A percentile compares a stretch with the other conserved stretches of the same genome.
Evolutionary conservation across 2,113 vertebrate genomes (phyloP).

Genomic region (Sylvietta virens): DNA sequence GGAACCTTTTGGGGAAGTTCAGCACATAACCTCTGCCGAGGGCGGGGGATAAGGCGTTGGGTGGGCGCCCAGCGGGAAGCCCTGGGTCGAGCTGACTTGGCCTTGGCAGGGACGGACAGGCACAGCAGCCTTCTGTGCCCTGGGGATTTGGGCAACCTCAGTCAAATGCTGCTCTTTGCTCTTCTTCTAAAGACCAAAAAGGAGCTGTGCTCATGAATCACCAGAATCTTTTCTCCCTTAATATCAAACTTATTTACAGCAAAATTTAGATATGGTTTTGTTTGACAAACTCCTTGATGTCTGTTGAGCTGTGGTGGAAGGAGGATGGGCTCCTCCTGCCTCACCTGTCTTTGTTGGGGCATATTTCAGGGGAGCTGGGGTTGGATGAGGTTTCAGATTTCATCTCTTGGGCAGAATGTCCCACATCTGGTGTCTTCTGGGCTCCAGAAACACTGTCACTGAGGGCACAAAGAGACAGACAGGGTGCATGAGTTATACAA

Average conservation of each 20-base stretch:
- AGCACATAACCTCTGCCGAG: neutral
- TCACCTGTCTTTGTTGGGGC: conserved; percentile 88
- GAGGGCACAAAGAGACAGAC: neutral
- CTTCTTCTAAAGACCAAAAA: neutral
- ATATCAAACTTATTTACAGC: neutral
- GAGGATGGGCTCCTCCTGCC: neutral
- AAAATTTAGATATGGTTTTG: neutral
- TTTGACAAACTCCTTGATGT: neutral
- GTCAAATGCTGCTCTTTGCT: neutral
- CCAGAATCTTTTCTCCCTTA: neutral
- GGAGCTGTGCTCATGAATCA: neutral
- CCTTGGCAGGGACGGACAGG: neutral
- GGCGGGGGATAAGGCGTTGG: rapidly evolving
- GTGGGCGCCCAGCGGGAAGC: neutral
- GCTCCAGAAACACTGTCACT: conserved; percentile 81
- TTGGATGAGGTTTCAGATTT: conserved; percentile 88
- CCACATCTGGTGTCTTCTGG: conserved; percentile 82
- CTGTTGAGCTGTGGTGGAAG: neutral
- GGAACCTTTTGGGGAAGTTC: rapidly evolving
- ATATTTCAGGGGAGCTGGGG: conserved; percentile 93
- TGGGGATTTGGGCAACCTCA: neutral
- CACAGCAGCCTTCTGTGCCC: rapidly evolving
- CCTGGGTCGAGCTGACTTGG: neutral
- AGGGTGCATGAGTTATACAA: rapidly evolving
- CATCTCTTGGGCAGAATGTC: conserved; percentile 83